A percentile compares a stretch with the other conserved stretches of the same genome.
These are phyloP conservation scores for Laspeyria flexula DNA, from an alignment of 2,888 invertebrate genomes.

Conservation along the genomic window DNA sequence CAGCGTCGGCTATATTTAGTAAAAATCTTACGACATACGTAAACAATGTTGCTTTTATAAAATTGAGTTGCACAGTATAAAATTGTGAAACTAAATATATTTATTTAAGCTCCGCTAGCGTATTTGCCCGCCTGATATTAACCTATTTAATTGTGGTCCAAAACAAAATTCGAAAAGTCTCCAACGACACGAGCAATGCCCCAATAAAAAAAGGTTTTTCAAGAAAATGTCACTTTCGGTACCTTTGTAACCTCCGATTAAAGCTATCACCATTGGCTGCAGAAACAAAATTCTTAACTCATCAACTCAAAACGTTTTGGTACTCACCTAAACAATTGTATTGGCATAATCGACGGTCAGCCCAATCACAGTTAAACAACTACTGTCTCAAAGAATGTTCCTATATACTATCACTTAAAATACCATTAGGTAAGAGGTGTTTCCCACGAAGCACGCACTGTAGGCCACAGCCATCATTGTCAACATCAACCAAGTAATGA, in stretches of 20 bases:
- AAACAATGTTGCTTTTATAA: constrained; percentile 24
- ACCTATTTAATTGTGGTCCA: no score
- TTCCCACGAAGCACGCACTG: constrained; percentile 53
- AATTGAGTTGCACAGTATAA: constrained; percentile 11
- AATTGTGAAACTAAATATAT: not conserved
- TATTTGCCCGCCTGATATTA: no score
- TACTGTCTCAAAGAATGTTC: not conserved
- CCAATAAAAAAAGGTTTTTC: no score
- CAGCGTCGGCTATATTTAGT: constrained; percentile 47
- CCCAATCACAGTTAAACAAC: not conserved
- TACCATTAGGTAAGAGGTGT: constrained; percentile 43
- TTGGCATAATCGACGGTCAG: not conserved
- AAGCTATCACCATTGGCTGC: no score
- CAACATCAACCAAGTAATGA: not conserved
- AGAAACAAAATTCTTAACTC: no score
- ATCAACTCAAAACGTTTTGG: no score
- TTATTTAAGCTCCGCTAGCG: no score
- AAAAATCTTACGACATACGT: constrained; percentile 31
- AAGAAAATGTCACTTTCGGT: no score
- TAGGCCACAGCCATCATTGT: no score
- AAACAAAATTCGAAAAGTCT: no score
- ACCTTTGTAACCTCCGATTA: no score
- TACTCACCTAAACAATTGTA: not conserved
- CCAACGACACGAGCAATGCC: no score
- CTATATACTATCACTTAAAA: constrained; percentile 13